Conservation (phyloP, 2,888 invertebrate genomes). For the Caenorhabditis sp. region DNA sequence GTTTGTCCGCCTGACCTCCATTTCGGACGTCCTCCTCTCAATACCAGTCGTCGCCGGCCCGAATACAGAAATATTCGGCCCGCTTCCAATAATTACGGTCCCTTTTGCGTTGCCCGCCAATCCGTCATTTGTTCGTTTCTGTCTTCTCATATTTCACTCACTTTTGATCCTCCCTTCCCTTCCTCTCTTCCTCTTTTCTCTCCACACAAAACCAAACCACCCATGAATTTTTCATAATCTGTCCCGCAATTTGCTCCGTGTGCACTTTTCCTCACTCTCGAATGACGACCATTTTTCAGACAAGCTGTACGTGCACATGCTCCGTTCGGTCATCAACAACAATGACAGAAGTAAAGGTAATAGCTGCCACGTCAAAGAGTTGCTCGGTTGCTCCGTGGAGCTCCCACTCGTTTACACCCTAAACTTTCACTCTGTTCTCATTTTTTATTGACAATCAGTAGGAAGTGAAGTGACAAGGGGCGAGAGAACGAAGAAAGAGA, state of each 20-base stretch:
- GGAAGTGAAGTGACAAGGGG: constrained; percentile 37
- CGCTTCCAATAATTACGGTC: constrained; percentile 29
- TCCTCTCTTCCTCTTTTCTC: too few relatives aligned
- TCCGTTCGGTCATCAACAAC: constrained; percentile 42
- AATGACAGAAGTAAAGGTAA: constrained; percentile 36
- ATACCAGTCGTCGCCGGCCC: constrained; percentile 25
- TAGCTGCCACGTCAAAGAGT: background rate
- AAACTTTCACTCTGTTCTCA: constrained; percentile 24
- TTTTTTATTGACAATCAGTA: constrained; percentile 50
- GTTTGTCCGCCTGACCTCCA: constrained; percentile 40
- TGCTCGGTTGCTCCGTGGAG: background rate
- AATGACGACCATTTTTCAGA: background rate
- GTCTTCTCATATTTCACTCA: constrained; percentile 45
- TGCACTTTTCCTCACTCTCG: constrained; percentile 20
- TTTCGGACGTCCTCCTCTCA: constrained; percentile 18
- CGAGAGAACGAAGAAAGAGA: constrained; percentile 1
- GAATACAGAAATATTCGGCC: constrained; percentile 8
- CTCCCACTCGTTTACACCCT: constrained; percentile 1
- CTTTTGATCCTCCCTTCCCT: constrained; percentile 42
- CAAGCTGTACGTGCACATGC: constrained; percentile 41
- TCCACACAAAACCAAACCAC: constrained; percentile 10
- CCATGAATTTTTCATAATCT: constrained; percentile 47
- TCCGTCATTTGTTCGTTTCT: constrained; percentile 22
- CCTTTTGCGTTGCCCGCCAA: background rate
- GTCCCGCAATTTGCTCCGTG: constrained; percentile 1